phyloP scores from a whole-genome alignment of 2,888 invertebrate genomes.

The Zele albiditarsus region DNA sequence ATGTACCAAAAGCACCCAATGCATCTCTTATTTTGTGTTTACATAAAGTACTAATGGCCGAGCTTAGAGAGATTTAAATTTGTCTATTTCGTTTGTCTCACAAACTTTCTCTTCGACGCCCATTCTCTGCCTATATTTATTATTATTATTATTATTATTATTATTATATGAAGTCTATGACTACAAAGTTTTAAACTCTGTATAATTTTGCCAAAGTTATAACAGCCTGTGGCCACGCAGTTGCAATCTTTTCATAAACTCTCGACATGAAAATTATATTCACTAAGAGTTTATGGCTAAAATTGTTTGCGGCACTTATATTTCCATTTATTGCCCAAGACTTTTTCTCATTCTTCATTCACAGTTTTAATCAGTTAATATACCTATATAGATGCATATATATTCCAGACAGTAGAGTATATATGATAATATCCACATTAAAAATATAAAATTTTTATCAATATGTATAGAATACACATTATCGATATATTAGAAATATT shows the following conservation, averaged over 20 bases:
- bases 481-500: no score
- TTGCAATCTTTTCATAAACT: constrained; percentile 19
- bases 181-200: constrained; percentile 28
- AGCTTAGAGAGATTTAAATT: constrained; percentile 73
- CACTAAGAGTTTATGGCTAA: not conserved
- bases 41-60: constrained; percentile 71
- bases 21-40: constrained; percentile 72
- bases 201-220: constrained; percentile 20
- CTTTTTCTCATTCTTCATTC: not conserved
- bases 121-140: constrained; percentile 24
- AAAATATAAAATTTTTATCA: no score
- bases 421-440: no score
- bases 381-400: not conserved
- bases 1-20: constrained; percentile 55
- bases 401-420: no score
- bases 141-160: constrained; percentile 14
- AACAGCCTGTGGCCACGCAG: constrained; percentile 21
- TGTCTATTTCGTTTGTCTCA: constrained; percentile 59
- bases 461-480: no score
- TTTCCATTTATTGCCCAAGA: not conserved
- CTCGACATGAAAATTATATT: constrained; percentile 3
- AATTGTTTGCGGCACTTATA: constrained; percentile 4
- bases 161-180: not conserved
- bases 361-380: not conserved
- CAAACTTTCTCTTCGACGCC: constrained; percentile 31